A percentile compares a stretch with the other conserved stretches of the same genome.
phyloP scores from a whole-genome alignment of 2,888 invertebrate genomes.

The Watsonalla binaria region DNA sequence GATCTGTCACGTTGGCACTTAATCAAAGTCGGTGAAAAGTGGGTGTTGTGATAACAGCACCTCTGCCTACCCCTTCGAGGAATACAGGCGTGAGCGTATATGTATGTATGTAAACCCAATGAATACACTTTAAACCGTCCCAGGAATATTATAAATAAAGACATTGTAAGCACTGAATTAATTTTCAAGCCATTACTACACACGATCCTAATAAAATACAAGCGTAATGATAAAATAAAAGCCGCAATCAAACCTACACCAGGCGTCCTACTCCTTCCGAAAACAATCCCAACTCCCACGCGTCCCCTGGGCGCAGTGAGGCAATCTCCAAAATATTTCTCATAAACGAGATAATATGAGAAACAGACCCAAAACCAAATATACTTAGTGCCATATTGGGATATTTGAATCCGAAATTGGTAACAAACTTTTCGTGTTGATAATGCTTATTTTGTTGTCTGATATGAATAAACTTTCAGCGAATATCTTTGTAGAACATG shows the following conservation, averaged over 20 bases:
- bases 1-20: too few relatives aligned
- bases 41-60: too few relatives aligned
- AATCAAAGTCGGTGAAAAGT: too few relatives aligned
- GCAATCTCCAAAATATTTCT: conserved; percentile 2
- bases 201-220: background rate
- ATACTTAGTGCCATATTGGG: background rate
- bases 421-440: background rate
- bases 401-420: background rate
- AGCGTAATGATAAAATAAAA: background rate
- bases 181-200: background rate
- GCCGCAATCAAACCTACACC: background rate
- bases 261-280: background rate
- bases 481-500: too few relatives aligned
- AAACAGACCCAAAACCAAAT: conserved; percentile 1
- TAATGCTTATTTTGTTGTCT: too few relatives aligned
- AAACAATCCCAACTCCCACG: conserved; percentile 23
- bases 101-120: too few relatives aligned
- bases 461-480: too few relatives aligned
- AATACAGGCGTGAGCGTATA: too few relatives aligned
- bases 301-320: conserved; percentile 20
- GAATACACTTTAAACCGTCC: too few relatives aligned
- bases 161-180: background rate
- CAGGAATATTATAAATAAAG: too few relatives aligned
- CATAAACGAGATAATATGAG: background rate
- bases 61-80: too few relatives aligned